Evolutionary conservation across 2,113 vertebrate species (phyloP).

Genomic region (Hiodon tergisus): DNA sequence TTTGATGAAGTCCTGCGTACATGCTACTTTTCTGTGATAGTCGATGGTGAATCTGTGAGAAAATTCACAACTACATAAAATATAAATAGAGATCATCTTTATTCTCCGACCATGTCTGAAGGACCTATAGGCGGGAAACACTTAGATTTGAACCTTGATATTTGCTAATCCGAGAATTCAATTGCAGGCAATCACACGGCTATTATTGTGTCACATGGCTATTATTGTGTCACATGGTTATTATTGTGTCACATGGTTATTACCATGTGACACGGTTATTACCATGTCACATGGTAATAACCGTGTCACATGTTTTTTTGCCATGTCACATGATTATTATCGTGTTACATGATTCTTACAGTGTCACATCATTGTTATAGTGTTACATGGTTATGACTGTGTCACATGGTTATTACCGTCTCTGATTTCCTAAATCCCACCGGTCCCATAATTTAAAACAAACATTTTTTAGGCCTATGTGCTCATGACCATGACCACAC

Average conservation of each 20-base stretch:
- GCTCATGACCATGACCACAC: no score
- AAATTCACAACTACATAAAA: conserved; percentile 30
- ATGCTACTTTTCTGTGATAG: not conserved
- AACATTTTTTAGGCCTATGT: not conserved
- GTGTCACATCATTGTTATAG: no score
- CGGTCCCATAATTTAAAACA: no score
- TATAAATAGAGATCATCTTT: conserved; percentile 15
- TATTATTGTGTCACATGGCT: not conserved
- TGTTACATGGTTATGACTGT: no score
- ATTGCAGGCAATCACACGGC: conserved; percentile 47
- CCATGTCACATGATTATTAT: no score
- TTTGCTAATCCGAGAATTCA: conserved; percentile 29
- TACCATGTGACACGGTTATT: not conserved
- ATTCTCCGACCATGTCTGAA: conserved; percentile 20
- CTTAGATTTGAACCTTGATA: conserved; percentile 18
- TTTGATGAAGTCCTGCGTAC: not conserved
- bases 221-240: no score
- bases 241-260: no score
- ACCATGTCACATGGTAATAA: not conserved
- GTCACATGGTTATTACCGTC: no score
- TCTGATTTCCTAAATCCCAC: no score
- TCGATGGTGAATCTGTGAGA: not conserved
- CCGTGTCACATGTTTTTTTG: no score
- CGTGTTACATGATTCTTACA: no score
- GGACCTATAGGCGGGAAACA: conserved; percentile 2